These are phyloP conservation scores for Nautilus pompilius DNA, from an alignment of 1,140 invertebrate genomes.

Conservation along the genomic window DNA sequence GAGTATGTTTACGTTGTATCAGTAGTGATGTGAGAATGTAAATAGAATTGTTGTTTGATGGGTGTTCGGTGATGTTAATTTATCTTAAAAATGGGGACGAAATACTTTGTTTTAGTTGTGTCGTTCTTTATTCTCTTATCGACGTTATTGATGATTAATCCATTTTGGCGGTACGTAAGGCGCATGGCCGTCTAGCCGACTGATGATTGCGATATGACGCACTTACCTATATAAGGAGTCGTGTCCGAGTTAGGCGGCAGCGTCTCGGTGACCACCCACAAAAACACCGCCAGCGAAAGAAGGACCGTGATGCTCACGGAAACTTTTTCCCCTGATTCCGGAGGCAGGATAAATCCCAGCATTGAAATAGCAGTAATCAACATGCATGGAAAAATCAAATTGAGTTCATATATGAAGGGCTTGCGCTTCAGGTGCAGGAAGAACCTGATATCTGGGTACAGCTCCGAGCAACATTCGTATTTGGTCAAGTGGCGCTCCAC, in stretches of 20 bases:
- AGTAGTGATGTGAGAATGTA: too few relatives aligned
- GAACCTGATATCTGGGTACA: constrained; percentile 60
- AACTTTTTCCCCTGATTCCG: constrained; percentile 62
- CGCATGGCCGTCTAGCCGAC: too few relatives aligned
- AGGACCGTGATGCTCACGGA: constrained; percentile 71
- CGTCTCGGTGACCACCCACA: constrained; percentile 80
- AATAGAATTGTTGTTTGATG: too few relatives aligned
- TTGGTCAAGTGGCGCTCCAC: constrained; percentile 68
- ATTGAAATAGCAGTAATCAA: constrained; percentile 59
- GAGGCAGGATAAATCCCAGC: constrained; percentile 60
- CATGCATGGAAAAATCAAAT: constrained; percentile 60
- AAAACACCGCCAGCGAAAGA: constrained; percentile 56
- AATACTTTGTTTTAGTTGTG: too few relatives aligned
- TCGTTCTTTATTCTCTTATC: too few relatives aligned
- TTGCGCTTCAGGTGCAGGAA: constrained; percentile 86
- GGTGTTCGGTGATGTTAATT: too few relatives aligned
- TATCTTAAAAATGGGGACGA: too few relatives aligned
- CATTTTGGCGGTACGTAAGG: too few relatives aligned
- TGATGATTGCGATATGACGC: too few relatives aligned
- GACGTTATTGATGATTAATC: too few relatives aligned
- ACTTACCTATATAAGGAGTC: constrained; percentile 59
- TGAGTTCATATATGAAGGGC: constrained; percentile 77
- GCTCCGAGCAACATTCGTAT: constrained; percentile 57
- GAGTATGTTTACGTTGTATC: too few relatives aligned
- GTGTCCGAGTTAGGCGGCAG: constrained; percentile 92